These are phyloP conservation scores for Idaea aversata DNA, from an alignment of 2,888 invertebrate genomes.

Conservation along the genomic window DNA sequence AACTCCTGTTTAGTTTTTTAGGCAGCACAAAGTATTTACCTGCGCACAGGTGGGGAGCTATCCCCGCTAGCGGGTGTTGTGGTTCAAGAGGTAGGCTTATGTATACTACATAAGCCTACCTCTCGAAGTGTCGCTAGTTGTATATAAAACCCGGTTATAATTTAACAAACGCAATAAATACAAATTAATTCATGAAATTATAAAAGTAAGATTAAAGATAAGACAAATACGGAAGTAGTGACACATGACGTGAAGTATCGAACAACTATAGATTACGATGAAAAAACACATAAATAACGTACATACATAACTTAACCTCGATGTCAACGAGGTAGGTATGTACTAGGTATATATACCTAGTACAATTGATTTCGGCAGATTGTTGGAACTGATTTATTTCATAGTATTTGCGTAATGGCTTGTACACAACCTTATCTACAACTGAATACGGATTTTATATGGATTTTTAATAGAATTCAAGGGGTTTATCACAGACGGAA, in stretches of 20 bases:
- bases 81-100: too few species aligned
- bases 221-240: not conserved
- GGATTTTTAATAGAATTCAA: too few species aligned
- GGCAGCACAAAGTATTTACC: too few species aligned
- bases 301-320: not conserved
- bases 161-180: not conserved
- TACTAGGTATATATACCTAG: too few species aligned
- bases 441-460: not conserved
- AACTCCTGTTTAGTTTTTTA: too few species aligned
- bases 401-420: not conserved
- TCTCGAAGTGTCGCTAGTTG: too few species aligned
- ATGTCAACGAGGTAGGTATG: not conserved
- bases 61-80: too few species aligned
- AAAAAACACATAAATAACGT: not conserved
- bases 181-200: not conserved
- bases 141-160: not conserved
- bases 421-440: not conserved
- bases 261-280: not conserved
- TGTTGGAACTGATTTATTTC: not conserved
- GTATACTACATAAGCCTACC: too few species aligned
- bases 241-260: not conserved
- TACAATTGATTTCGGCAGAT: not conserved
- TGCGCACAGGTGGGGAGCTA: too few species aligned
- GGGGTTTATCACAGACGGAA: too few species aligned
- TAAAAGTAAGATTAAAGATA: not conserved